Conservation (phyloP, 2,888 invertebrate genomes). For the Aspidiotus destructor region DNA sequence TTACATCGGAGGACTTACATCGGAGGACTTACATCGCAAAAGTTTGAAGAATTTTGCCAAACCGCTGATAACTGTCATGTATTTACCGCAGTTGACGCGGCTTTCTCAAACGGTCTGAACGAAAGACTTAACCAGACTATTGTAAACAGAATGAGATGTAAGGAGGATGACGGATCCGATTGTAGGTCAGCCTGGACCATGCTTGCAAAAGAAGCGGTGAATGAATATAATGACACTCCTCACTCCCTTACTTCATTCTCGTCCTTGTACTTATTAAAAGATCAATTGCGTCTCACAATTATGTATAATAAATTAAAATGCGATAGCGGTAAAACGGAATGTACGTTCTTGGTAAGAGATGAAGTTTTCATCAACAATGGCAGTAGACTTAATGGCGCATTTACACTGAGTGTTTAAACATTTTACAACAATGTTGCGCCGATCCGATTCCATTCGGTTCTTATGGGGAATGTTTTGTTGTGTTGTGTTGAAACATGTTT, state of each 20-base stretch:
- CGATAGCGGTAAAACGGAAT: background rate
- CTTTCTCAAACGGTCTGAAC: background rate
- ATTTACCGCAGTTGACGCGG: background rate
- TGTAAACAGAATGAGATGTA: background rate
- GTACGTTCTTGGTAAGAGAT: background rate
- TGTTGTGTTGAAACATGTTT: too few relatives aligned
- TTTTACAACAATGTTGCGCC: too few relatives aligned
- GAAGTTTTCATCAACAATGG: background rate
- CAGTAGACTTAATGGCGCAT: background rate
- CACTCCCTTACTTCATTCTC: background rate
- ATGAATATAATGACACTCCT: background rate
- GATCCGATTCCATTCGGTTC: too few relatives aligned
- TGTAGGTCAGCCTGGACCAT: background rate
- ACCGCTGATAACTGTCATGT: background rate
- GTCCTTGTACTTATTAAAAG: background rate
- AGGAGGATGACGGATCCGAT: background rate
- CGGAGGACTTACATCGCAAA: too few relatives aligned
- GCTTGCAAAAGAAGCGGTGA: background rate
- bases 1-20: conserved; percentile 4
- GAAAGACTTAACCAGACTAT: background rate
- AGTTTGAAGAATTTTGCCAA: background rate
- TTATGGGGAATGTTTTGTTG: too few relatives aligned
- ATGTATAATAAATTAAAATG: background rate
- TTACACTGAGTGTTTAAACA: too few relatives aligned
- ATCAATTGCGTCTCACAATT: background rate